Evolutionary conservation across 2,888 invertebrate genomes (phyloP).

Genomic region (Caenorhabditis sp.): DNA sequence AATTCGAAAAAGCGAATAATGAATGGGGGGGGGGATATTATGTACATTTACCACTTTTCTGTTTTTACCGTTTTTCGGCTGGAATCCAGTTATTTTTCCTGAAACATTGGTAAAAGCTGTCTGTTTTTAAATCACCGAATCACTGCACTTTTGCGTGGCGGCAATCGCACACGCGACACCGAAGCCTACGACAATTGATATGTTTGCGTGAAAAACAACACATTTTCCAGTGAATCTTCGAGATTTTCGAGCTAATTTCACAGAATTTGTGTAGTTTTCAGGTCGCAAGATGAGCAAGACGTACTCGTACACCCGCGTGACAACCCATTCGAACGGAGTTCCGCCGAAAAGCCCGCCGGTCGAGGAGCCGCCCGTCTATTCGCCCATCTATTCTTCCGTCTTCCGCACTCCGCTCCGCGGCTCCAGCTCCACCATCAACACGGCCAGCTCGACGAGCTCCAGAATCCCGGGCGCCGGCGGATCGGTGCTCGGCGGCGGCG

Average conservation of each 20-base stretch:
- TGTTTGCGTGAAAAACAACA: no score
- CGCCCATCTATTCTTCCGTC: slow-evolving; percentile 48
- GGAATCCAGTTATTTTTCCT: no score
- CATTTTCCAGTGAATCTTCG: no score
- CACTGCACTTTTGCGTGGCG: slow-evolving; percentile 2
- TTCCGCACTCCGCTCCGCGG: slow-evolving; percentile 37
- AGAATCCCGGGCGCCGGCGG: not conserved
- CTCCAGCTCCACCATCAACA: slow-evolving; percentile 40
- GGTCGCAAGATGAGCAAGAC: slow-evolving; percentile 9
- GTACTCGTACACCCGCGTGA: slow-evolving; percentile 46
- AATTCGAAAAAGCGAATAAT: not conserved
- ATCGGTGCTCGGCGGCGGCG: slow-evolving; percentile 6
- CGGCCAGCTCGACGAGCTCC: slow-evolving; percentile 1
- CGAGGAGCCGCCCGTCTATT: slow-evolving; percentile 45
- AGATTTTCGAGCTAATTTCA: no score
- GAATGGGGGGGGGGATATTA: not conserved
- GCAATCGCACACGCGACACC: no score
- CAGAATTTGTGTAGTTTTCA: not conserved
- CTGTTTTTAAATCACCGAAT: no score
- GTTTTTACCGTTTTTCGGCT: not conserved
- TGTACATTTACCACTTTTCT: no score
- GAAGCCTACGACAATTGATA: no score
- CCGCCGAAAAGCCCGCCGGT: slow-evolving; percentile 38
- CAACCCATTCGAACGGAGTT: slow-evolving; percentile 38
- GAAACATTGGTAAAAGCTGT: no score